phyloP scores from a whole-genome alignment of 2,113 vertebrate species.

The Gallinago paraguaiae region DNA sequence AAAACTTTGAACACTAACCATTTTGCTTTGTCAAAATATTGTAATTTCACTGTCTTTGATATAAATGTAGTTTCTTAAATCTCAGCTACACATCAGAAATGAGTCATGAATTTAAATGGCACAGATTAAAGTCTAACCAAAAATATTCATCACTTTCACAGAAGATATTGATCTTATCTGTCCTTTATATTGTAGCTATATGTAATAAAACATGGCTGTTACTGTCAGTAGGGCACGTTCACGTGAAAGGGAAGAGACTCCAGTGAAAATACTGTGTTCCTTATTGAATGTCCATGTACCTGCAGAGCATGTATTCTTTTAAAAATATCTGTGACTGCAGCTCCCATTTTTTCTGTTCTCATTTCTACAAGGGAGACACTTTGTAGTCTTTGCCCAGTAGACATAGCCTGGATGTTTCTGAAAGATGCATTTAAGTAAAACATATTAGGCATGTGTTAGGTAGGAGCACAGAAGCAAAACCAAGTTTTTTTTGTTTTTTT shows the following conservation, averaged over 20 bases:
- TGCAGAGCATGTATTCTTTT: not conserved
- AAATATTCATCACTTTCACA: not conserved
- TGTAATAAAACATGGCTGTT: not conserved
- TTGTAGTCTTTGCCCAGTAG: not conserved
- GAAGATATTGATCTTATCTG: not conserved
- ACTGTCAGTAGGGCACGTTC: not conserved
- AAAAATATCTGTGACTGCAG: not conserved
- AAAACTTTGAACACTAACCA: constrained; percentile 31
- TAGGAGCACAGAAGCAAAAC: not conserved
- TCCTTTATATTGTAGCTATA: not conserved
- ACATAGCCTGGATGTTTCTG: not conserved
- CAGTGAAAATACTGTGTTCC: not conserved
- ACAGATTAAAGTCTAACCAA: constrained; percentile 18
- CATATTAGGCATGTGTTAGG: accelerated
- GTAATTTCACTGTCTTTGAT: constrained; percentile 33
- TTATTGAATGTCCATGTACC: not conserved
- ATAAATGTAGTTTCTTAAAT: constrained; percentile 43
- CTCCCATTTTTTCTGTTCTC: not conserved
- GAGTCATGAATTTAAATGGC: constrained; percentile 52
- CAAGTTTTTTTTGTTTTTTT: not conserved
- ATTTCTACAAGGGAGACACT: not conserved
- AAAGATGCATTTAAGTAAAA: not conserved
- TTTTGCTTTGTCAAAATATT: constrained; percentile 62
- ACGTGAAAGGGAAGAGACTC: not conserved
- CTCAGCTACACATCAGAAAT: not conserved